Base-by-base conservation (phyloP, 2,888 invertebrate species). In the Stramonita haemastoma region DNA sequence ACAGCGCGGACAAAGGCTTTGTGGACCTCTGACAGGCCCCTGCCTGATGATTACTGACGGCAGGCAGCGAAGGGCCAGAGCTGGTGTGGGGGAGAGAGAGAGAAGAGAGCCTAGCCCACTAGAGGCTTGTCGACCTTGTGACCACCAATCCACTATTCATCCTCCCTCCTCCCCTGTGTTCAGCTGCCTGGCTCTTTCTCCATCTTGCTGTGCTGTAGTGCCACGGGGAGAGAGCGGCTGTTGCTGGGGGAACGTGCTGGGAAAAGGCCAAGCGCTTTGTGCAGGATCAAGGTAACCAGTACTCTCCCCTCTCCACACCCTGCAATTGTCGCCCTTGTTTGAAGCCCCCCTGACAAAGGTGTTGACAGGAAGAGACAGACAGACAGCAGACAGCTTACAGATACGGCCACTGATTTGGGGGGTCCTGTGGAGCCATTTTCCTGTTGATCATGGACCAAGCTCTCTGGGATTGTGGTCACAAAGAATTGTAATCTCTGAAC, bases 211-310 rank as follows among this genome's bases (percentile, higher is more conserved):
- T 4, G 26, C 66, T 66, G 26, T 26, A 22, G 81, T 46, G 36
- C 26, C 34, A 79, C 32, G 29, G 32, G 13, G 26, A 34, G 77
- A 73, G 26, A 13, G 73, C 77, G 22, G 83, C 83, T 46, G 83
- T 46, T 83, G 46, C 36, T 83, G 83, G 46, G 83, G 26, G 83
- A 46, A 15, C 19, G 56, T 13, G 83, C 46, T 13, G 83, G 26
- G 36, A 85, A 85, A 85, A 85, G 84, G 57, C 84, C 29, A 26
- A 57, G 29, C n/a, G 84, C 84, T 57, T 85, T 85, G 84, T 85
- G 17, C 84, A 26, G 57, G 84, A 85, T 85, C 84, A 85, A 85
- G 46, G 57, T 85, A 85, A 85, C 26, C 57, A 57, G 56, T 22
- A 85, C 84, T 36, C 84, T 57, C 57, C 57, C 17, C 5, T 11